These are phyloP conservation scores for Lutraria rhynchaena DNA, from an alignment of 1,140 invertebrate species.

Conservation along the genomic window DNA sequence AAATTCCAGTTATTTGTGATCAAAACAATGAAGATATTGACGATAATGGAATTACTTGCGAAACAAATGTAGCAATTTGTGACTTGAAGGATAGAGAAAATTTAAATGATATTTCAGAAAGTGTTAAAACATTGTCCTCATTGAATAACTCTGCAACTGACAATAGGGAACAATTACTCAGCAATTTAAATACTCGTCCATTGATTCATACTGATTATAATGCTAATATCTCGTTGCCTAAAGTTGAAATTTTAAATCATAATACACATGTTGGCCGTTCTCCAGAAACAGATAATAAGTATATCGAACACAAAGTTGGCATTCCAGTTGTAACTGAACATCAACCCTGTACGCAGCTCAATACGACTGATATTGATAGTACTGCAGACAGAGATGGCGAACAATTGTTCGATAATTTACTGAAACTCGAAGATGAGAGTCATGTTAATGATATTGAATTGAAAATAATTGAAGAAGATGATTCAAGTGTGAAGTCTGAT, in stretches of 20 bases:
- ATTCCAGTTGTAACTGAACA: conserved; percentile 20
- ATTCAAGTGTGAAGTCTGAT: conserved; percentile 2
- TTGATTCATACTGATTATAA: conserved; percentile 27
- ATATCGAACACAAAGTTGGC: conserved; percentile 27
- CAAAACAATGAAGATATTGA: conserved; percentile 5
- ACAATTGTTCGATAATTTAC: conserved; percentile 5
- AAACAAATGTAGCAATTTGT: not conserved
- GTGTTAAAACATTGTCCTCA: not conserved
- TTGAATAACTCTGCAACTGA: conserved; percentile 21
- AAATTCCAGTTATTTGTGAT: conserved; percentile 16
- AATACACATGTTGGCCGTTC: conserved; percentile 30
- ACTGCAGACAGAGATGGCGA: not conserved
- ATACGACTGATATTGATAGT: too few relatives aligned
- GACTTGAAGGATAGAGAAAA: not conserved
- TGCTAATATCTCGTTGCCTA: conserved; percentile 47
- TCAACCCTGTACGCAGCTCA: not conserved
- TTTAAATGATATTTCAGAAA: conserved; percentile 4
- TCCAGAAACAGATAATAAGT: conserved; percentile 44
- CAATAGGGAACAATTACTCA: conserved; percentile 34
- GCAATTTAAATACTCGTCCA: conserved; percentile 36
- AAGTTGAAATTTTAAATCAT: conserved; percentile 54
- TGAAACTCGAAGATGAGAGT: conserved; percentile 18
- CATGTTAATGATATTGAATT: conserved; percentile 26
- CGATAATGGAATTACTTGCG: not conserved
- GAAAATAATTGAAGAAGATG: conserved; percentile 26